Evolutionary conservation across 2,797 vertebrate species (phyloP).

Genomic region (Poeciliopsis paucimaculata): DNA sequence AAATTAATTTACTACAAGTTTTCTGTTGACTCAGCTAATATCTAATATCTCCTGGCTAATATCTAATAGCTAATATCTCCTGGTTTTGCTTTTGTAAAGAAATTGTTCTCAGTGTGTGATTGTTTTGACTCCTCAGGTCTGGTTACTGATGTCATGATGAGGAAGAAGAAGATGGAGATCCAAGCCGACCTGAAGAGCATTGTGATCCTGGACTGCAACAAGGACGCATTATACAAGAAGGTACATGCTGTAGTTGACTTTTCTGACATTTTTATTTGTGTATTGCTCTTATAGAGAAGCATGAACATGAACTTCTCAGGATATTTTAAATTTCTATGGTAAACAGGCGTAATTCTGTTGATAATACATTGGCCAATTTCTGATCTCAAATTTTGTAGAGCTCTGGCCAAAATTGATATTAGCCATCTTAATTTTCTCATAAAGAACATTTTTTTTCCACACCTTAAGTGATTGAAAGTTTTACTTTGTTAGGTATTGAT

Average conservation of each 20-base stretch:
- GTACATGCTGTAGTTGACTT: constrained; percentile 66
- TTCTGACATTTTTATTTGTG: background rate
- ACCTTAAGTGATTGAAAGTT: background rate
- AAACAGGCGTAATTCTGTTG: background rate
- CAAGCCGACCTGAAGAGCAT: constrained; percentile 93
- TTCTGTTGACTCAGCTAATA: background rate
- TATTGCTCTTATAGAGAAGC: background rate
- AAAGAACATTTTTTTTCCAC: background rate
- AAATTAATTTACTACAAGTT: background rate
- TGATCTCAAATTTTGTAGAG: background rate
- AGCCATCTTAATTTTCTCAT: background rate
- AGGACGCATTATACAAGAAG: constrained; percentile 91
- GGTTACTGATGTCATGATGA: constrained; percentile 91
- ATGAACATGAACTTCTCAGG: background rate
- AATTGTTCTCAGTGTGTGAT: background rate
- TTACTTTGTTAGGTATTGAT: background rate
- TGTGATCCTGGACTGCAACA: constrained; percentile 90
- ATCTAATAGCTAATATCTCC: background rate
- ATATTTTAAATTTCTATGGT: background rate
- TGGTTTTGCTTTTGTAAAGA: background rate
- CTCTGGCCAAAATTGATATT: background rate
- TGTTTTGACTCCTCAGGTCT: constrained; percentile 77
- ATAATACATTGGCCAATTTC: background rate
- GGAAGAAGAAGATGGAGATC: constrained; percentile 86
- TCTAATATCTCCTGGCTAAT: background rate